Evolutionary conservation across 2,888 invertebrate species (phyloP), one percentile per base, ranked within the genome.

Genomic region (Dione vanillae): DNA sequence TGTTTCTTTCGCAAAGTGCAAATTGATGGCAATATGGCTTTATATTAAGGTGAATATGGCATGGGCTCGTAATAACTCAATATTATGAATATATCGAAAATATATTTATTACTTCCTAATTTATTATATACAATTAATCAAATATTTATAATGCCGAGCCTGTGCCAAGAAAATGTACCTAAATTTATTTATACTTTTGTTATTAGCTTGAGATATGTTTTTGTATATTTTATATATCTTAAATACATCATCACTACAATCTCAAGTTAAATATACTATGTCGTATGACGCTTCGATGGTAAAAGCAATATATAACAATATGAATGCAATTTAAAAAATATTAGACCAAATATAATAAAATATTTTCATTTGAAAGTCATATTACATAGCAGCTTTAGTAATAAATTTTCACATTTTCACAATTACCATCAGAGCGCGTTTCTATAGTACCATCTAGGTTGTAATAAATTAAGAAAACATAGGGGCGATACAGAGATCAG

Each of bases 401-500:
- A 66, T 40, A 9, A 35, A 2, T 37, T 43, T 40, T 37, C 35
- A 64, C 41, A 66, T 59, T 41, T 41, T 61, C 69, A 70, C 68
- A 37, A 49, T 66, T 70, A 70, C 72, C 74, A 72, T 74, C 67
- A 54, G 61, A 65, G 68, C 67, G 62, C 35, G 40, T 67, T 67
- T 52, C 37, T 43, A 69, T 61, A 56, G 49, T 70, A 43, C 52
- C 54, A 65, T 70, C 52, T 51, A 65, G 61, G 43, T 54, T 27
- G 37, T 20, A 6, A 41, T 73, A 70, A 52, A 19, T 52, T 69
- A 73, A 47, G 47, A 43, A 64, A 70, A 16, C 74, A 58, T 69
- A 74, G 73, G 74, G 64, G 54, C 73, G 74, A 74, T 76, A 71
- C 71, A 73, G 74, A 79, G 80, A 78, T 73, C 80, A 83, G 82